A percentile compares a stretch with the other conserved stretches of the same genome.
Conservation (phyloP, 2,113 vertebrate genomes). For the Macquaria ambigua region DNA sequence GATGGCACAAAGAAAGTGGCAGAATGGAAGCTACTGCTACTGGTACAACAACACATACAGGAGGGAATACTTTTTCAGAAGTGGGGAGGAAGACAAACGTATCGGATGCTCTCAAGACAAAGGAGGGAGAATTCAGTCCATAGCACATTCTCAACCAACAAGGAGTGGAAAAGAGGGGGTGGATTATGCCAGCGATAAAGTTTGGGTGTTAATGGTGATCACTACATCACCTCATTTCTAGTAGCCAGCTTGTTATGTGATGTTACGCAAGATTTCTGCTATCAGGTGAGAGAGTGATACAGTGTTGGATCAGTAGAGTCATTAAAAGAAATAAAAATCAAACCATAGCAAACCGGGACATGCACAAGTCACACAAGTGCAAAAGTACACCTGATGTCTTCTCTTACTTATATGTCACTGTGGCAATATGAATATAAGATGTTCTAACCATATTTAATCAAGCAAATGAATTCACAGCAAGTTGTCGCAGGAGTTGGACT, state of each 20-base stretch:
- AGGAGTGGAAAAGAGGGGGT: constrained; percentile 77
- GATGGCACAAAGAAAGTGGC: constrained; percentile 73
- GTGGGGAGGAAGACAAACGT: constrained; percentile 79
- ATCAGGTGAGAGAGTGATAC: constrained; percentile 13
- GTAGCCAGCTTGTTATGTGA: constrained; percentile 41
- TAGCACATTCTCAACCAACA: constrained; percentile 79
- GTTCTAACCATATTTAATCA: constrained; percentile 7
- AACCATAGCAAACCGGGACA: constrained; percentile 61
- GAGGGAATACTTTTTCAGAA: constrained; percentile 65
- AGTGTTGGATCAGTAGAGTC: constrained; percentile 29
- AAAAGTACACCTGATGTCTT: constrained; percentile 1
- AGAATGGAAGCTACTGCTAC: constrained; percentile 82
- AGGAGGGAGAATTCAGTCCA: constrained; percentile 86
- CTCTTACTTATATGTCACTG: neutral
- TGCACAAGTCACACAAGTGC: constrained; percentile 56
- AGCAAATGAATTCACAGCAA: neutral
- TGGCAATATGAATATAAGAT: neutral
- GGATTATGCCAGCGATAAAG: constrained; percentile 61
- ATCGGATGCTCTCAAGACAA: constrained; percentile 83
- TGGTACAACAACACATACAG: constrained; percentile 76
- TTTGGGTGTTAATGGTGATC: constrained; percentile 61
- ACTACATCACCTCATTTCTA: constrained; percentile 45
- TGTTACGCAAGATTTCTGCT: constrained; percentile 28
- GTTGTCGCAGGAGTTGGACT: neutral
- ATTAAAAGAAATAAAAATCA: constrained; percentile 30